These are phyloP conservation scores for Girardinichthys multiradiatus DNA, from an alignment of 2,113 vertebrate genomes.

Conservation along the genomic window DNA sequence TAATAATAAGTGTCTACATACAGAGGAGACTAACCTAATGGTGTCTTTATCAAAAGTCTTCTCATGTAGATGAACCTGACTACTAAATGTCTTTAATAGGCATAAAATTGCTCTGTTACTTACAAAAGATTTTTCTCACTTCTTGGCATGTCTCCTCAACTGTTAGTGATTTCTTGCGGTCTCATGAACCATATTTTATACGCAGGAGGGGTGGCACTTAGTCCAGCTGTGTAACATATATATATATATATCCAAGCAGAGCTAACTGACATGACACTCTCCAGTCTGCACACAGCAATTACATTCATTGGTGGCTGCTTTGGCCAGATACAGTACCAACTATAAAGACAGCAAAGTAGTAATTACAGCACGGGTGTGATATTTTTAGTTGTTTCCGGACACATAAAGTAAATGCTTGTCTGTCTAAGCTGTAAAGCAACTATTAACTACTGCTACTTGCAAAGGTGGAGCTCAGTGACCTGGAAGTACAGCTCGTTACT, in stretches of 20 bases:
- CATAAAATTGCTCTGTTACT: conserved; percentile 47
- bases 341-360: conserved; percentile 77
- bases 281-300: conserved; percentile 78
- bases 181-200: conserved; percentile 60
- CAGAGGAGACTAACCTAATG: conserved; percentile 21
- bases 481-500: conserved; percentile 24
- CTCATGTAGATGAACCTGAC: conserved; percentile 33
- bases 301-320: conserved; percentile 76
- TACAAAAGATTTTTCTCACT: conserved; percentile 34
- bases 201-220: conserved; percentile 64
- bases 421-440: conserved; percentile 61
- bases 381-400: conserved; percentile 81
- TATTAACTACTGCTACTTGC: conserved; percentile 53
- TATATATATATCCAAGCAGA: conserved; percentile 77
- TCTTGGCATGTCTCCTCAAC: conserved; percentile 40
- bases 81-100: conserved; percentile 41
- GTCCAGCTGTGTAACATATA: conserved; percentile 70
- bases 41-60: conserved; percentile 19
- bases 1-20: conserved; percentile 36
- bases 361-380: conserved; percentile 81
- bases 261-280: conserved; percentile 78
- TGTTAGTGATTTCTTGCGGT: conserved; percentile 60
- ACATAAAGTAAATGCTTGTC: conserved; percentile 74
- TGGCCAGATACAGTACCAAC: conserved; percentile 76
- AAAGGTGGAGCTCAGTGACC: conserved; percentile 44